phyloP scores from a whole-genome alignment of 2,113 vertebrate genomes.

The Tetrao urogallus region DNA sequence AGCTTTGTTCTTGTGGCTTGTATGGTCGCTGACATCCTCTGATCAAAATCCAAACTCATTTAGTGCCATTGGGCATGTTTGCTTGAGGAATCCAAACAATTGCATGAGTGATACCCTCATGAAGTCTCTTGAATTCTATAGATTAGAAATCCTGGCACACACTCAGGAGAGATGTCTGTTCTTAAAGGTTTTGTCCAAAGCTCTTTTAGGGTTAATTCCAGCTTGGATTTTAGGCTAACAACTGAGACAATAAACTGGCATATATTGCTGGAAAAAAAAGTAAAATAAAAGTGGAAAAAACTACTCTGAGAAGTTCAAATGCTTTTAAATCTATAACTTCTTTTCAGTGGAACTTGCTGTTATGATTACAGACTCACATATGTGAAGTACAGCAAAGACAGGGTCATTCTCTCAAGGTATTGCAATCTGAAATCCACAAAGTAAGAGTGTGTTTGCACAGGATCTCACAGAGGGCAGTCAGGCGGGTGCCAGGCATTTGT shows the following conservation, averaged over 20 bases:
- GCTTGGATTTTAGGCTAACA: not conserved
- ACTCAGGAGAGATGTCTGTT: not conserved
- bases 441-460: not conserved
- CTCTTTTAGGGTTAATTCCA: not conserved
- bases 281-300: not conserved
- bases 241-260: not conserved
- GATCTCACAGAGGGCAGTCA: not conserved
- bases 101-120: fast-evolving
- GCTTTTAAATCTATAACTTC: not conserved
- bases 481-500: not conserved
- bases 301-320: not conserved
- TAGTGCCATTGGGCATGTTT: not conserved
- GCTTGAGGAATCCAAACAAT: not conserved
- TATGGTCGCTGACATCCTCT: not conserved
- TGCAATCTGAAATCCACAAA: not conserved
- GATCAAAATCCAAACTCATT: not conserved
- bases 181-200: not conserved
- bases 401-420: not conserved
- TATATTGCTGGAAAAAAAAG: not conserved
- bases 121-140: fast-evolving
- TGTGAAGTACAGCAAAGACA: not conserved
- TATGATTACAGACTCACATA: not conserved
- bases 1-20: not conserved
- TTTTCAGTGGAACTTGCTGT: not conserved
- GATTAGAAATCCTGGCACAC: not conserved